These are phyloP conservation scores for Takifugu flavidus DNA, from an alignment of 2,113 vertebrate genomes.

Conservation along the genomic window DNA sequence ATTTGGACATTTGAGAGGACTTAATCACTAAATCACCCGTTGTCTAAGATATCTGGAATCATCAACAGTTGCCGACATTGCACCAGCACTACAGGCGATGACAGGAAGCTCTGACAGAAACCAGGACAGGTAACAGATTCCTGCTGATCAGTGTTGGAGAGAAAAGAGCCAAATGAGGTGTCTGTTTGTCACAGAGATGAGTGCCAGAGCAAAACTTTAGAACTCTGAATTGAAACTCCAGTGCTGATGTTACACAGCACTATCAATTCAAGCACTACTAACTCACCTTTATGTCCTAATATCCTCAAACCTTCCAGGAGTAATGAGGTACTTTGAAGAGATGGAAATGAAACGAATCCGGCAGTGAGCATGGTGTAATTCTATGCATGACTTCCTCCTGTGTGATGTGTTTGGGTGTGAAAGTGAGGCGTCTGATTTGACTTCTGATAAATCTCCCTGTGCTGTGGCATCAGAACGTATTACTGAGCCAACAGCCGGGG, in stretches of 20 bases:
- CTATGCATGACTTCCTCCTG: slow-evolving; percentile 47
- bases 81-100: too few relatives aligned
- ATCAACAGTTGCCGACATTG: too few relatives aligned
- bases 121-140: too few relatives aligned
- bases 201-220: too few relatives aligned
- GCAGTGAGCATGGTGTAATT: slow-evolving; percentile 43
- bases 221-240: slow-evolving; percentile 11
- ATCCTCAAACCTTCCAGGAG: slow-evolving; percentile 35
- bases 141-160: too few relatives aligned
- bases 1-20: too few relatives aligned
- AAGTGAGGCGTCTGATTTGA: slow-evolving; percentile 63
- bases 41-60: too few relatives aligned
- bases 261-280: slow-evolving; percentile 35
- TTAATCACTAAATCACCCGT: too few relatives aligned
- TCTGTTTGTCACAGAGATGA: too few relatives aligned
- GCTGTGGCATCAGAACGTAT: slow-evolving; percentile 56
- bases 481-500: slow-evolving; percentile 52
- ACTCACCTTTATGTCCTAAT: slow-evolving; percentile 32
- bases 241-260: slow-evolving; percentile 5
- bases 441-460: slow-evolving; percentile 61
- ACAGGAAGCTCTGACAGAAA: too few relatives aligned
- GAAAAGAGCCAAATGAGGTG: not conserved
- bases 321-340: slow-evolving; percentile 52
- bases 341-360: slow-evolving; percentile 28
- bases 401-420: slow-evolving; percentile 61